Conservation (phyloP, 2,888 invertebrate species). For the Seira ritae region DNA sequence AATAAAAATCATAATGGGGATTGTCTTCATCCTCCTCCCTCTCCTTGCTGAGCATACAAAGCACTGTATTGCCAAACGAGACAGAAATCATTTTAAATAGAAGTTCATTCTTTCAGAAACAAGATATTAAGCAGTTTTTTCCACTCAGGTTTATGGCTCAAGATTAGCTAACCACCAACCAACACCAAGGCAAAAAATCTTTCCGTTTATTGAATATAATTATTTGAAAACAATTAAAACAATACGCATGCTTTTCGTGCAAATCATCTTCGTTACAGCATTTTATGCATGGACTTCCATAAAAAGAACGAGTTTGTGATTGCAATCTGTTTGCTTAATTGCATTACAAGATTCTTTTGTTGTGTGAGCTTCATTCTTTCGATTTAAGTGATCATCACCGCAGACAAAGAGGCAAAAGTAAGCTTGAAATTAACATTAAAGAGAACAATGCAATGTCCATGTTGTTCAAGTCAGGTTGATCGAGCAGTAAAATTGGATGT, state of each 20-base stretch:
- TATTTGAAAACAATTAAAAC: constrained; percentile 15
- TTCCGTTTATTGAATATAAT: background rate
- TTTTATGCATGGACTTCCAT: constrained; percentile 3
- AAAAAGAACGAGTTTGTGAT: background rate
- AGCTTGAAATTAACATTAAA: background rate
- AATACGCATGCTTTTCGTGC: background rate
- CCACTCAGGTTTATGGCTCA: background rate
- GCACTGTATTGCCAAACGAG: no score
- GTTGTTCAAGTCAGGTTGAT: constrained; percentile 2
- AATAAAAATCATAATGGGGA: constrained; percentile 1
- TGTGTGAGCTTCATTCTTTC: background rate
- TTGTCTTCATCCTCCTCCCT: constrained; percentile 16
- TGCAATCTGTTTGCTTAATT: constrained; percentile 11
- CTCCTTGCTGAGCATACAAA: background rate
- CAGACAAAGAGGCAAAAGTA: background rate
- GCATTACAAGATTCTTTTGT: background rate
- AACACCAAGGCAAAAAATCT: background rate
- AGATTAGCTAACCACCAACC: background rate
- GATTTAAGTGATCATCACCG: background rate
- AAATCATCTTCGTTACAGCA: background rate
- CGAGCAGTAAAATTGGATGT: no score
- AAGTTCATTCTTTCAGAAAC: no score
- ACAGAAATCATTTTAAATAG: no score
- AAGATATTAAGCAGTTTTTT: background rate
- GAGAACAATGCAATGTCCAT: background rate